These are phyloP conservation scores for Poecile atricapillus DNA, from an alignment of 2,113 vertebrate species.

Conservation along the genomic window DNA sequence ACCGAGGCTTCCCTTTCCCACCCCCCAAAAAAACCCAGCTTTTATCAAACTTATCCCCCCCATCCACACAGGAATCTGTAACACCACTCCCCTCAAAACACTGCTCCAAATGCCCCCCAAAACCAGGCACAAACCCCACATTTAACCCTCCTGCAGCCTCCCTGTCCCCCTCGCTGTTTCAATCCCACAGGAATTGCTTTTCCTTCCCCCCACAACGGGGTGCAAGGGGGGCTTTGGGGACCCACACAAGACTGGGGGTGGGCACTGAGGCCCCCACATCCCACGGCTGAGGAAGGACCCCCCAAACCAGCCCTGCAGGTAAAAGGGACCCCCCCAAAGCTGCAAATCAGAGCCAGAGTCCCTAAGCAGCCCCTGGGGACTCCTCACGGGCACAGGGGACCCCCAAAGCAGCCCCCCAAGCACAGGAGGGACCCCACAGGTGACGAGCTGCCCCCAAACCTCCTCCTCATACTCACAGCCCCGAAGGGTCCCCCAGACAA, in stretches of 20 bases:
- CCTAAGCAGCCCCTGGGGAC: background rate
- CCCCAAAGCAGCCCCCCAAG: background rate
- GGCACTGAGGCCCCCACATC: background rate
- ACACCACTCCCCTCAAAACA: accelerated
- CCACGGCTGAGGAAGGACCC: background rate
- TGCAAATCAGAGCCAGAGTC: background rate
- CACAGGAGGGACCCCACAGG: accelerated
- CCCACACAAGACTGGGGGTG: background rate
- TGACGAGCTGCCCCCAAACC: accelerated
- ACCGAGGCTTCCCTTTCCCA: background rate
- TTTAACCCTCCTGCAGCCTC: too few species aligned
- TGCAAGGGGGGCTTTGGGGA: background rate
- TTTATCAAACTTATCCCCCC: background rate
- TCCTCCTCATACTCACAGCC: background rate
- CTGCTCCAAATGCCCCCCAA: accelerated
- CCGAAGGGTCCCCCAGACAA: accelerated
- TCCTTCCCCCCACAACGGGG: background rate
- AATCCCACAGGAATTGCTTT: accelerated
- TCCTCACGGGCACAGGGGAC: too few species aligned
- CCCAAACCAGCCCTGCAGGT: background rate
- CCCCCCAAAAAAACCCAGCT: accelerated
- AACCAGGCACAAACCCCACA: background rate
- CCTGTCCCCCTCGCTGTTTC: background rate
- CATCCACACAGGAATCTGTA: accelerated
- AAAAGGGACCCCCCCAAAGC: too few species aligned